Evolutionary conservation across 2,888 invertebrate species (phyloP).

Genomic region (Andrena trimmerana): DNA sequence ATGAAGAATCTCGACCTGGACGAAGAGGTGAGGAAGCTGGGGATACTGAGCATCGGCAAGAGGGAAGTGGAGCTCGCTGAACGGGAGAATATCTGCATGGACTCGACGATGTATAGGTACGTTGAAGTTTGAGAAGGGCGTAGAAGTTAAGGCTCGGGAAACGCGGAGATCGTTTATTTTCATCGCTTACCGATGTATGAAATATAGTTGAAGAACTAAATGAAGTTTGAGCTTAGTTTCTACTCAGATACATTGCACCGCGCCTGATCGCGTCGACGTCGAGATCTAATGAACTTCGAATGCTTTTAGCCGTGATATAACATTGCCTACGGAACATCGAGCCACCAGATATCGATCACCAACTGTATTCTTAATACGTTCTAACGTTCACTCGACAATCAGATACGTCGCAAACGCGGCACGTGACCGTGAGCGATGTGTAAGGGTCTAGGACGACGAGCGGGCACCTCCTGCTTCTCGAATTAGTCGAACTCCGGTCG

Average conservation of each 20-base stretch:
- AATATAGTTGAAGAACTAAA: background rate
- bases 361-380: background rate
- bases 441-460: conserved; percentile 76
- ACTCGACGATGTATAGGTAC: conserved; percentile 79
- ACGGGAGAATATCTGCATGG: conserved; percentile 72
- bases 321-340: conserved; percentile 18
- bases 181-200: background rate
- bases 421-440: conserved; percentile 67
- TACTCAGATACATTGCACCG: background rate
- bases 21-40: conserved; percentile 71
- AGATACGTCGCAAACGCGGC: conserved; percentile 20
- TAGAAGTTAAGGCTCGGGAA: too few species aligned
- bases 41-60: conserved; percentile 71
- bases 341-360: background rate
- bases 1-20: conserved; percentile 75
- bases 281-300: background rate
- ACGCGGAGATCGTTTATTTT: background rate
- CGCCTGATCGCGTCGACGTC: conserved; percentile 1
- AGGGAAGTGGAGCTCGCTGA: conserved; percentile 71
- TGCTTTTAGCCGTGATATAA: conserved; percentile 7
- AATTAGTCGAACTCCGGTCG: conserved; percentile 70
- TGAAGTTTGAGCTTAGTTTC: background rate
- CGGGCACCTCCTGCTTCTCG: conserved; percentile 58
- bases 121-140: background rate
- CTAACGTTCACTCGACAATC: background rate